phyloP scores from a whole-genome alignment of 2,113 vertebrate species.

The Triplophysa tibetana region DNA sequence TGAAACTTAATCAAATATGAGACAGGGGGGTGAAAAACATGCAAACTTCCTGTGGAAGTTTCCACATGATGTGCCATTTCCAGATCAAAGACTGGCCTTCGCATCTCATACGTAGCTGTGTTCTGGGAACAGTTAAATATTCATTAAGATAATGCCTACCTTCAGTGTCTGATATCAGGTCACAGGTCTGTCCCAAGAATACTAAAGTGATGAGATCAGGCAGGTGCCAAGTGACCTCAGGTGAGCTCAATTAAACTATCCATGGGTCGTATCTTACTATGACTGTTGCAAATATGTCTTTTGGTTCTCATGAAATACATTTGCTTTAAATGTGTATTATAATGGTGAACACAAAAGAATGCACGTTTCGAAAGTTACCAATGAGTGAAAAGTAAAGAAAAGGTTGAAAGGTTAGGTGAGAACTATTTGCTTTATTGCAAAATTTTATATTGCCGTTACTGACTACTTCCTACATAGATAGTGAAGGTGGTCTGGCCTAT shows the following conservation, averaged over 20 bases:
- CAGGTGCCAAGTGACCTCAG: neutral
- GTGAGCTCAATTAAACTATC: conserved; percentile 14
- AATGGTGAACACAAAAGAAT: no score
- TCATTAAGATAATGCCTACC: conserved; percentile 53
- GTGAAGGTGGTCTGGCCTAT: no score
- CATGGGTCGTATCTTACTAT: neutral
- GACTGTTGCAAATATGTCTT: neutral
- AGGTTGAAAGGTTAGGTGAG: no score
- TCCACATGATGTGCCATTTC: neutral
- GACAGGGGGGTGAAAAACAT: neutral
- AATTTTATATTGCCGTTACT: no score
- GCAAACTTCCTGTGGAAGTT: neutral
- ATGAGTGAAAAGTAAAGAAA: no score
- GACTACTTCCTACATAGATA: no score
- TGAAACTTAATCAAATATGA: neutral
- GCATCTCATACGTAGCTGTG: conserved; percentile 30
- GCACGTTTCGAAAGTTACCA: no score
- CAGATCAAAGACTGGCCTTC: neutral
- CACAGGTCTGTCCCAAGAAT: conserved; percentile 40
- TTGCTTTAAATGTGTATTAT: no score
- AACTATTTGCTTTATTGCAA: no score
- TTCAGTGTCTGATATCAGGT: neutral
- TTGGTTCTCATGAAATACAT: neutral
- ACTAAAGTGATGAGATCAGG: neutral
- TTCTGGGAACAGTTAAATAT: conserved; percentile 66